These are phyloP conservation scores for Amblyjoppa fuscipennis DNA, from an alignment of 2,888 invertebrate genomes.

Conservation along the genomic window DNA sequence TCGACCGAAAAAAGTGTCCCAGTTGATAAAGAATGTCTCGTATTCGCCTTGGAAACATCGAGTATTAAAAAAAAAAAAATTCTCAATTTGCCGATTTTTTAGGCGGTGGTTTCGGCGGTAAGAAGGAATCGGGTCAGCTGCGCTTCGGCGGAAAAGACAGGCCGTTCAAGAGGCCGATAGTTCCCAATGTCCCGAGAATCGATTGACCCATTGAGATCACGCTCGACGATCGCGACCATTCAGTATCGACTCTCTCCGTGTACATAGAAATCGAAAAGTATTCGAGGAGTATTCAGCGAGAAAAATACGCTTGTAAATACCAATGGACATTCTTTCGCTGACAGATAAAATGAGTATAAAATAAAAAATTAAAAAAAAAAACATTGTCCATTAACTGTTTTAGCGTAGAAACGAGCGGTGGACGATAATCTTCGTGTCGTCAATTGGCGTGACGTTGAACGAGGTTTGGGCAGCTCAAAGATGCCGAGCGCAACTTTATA, in stretches of 20 bases:
- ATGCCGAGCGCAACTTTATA: slow-evolving; percentile 80
- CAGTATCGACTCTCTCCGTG: slow-evolving; percentile 24
- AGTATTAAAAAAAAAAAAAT: no score
- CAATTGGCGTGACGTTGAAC: slow-evolving; percentile 45
- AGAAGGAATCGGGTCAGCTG: slow-evolving; percentile 94
- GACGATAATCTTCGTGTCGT: slow-evolving; percentile 53
- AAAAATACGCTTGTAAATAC: not conserved
- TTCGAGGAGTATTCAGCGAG: not conserved
- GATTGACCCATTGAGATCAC: slow-evolving; percentile 26
- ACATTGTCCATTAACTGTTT: not conserved
- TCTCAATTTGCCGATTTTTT: not conserved
- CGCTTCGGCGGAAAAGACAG: slow-evolving; percentile 93
- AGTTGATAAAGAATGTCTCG: no score
- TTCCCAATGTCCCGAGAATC: slow-evolving; percentile 71
- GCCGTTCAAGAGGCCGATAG: slow-evolving; percentile 90
- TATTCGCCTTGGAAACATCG: not conserved
- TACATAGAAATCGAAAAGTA: not conserved
- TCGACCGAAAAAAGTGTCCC: no score
- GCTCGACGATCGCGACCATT: slow-evolving; percentile 19
- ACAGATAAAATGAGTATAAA: not conserved
- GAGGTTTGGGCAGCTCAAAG: slow-evolving; percentile 43
- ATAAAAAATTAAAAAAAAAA: slow-evolving; percentile 1
- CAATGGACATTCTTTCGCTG: not conserved
- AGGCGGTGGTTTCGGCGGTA: slow-evolving; percentile 95
- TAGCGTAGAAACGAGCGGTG: not conserved